phyloP scores from a whole-genome alignment of 2,888 invertebrate species.

The Theodoxus fluviatilis region DNA sequence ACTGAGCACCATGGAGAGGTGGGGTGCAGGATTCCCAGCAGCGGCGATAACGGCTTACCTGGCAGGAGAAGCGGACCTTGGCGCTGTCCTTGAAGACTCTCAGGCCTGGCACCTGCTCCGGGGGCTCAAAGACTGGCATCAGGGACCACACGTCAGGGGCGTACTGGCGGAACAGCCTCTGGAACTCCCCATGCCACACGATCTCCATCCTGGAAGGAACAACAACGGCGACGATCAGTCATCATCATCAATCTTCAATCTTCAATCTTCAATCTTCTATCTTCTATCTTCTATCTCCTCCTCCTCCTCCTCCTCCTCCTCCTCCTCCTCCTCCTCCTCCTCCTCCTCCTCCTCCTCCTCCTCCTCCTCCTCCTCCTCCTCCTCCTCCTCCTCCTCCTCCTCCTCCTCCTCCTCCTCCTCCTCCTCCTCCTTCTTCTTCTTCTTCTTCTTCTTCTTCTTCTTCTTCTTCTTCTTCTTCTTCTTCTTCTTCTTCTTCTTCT shows the following conservation, averaged over 20 bases:
- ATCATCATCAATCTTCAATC: no score
- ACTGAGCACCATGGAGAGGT: no score
- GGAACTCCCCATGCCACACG: conserved; percentile 66
- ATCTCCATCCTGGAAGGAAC: conserved; percentile 62
- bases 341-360: no score
- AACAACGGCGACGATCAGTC: not conserved
- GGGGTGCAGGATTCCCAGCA: no score
- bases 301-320: no score
- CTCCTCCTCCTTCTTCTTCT: not conserved
- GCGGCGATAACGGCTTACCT: no score
- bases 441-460: not conserved
- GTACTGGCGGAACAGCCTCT: conserved; percentile 61
- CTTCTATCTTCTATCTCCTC: no score
- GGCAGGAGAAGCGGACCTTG: conserved; percentile 66
- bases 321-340: no score
- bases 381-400: not conserved
- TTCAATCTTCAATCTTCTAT: no score
- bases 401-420: not conserved
- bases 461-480: not conserved
- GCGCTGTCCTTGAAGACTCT: conserved; percentile 65
- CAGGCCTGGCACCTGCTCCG: conserved; percentile 59
- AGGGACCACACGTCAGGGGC: conserved; percentile 62
- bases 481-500: not conserved
- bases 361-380: no score
- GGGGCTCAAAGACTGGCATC: conserved; percentile 59